Percentiles rank a stretch among this genome's conserved stretches.
Conservation (phyloP, 2,888 invertebrate genomes). For the Podotricha telesiphe region DNA sequence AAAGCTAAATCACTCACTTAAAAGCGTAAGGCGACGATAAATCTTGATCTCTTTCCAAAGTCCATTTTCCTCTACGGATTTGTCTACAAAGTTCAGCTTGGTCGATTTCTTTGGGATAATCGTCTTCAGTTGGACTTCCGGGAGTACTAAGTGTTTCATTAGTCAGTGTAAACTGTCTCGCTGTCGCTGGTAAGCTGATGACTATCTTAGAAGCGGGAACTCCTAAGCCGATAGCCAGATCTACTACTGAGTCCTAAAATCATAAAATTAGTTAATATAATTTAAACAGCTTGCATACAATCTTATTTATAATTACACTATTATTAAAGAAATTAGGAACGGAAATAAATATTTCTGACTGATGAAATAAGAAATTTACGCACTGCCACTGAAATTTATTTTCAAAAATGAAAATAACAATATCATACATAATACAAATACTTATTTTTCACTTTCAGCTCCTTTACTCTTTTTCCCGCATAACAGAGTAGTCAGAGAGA, state of each 20-base stretch:
- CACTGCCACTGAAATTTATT: too few relatives aligned
- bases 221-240: conserved; percentile 88
- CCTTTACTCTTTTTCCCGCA: too few relatives aligned
- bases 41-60: conserved; percentile 90
- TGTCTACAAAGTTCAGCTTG: conserved; percentile 85
- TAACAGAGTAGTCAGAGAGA: too few relatives aligned
- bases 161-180: conserved; percentile 86
- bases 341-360: too few relatives aligned
- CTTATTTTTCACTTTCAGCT: too few relatives aligned
- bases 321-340: too few relatives aligned
- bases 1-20: conserved; percentile 67
- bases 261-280: not conserved
- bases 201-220: conserved; percentile 88
- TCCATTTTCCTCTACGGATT: conserved; percentile 86
- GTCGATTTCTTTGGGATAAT: conserved; percentile 81
- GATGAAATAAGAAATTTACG: too few relatives aligned
- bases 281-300: too few relatives aligned
- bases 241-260: conserved; percentile 88
- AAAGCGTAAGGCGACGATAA: conserved; percentile 90
- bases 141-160: conserved; percentile 87
- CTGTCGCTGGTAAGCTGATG: conserved; percentile 88
- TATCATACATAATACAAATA: too few relatives aligned
- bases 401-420: too few relatives aligned
- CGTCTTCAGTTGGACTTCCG: conserved; percentile 85
- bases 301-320: too few relatives aligned